Percentiles rank a stretch among this genome's conserved stretches.
phyloP scores from a whole-genome alignment of 2,888 invertebrate genomes.

The Synergus gifuensis region DNA sequence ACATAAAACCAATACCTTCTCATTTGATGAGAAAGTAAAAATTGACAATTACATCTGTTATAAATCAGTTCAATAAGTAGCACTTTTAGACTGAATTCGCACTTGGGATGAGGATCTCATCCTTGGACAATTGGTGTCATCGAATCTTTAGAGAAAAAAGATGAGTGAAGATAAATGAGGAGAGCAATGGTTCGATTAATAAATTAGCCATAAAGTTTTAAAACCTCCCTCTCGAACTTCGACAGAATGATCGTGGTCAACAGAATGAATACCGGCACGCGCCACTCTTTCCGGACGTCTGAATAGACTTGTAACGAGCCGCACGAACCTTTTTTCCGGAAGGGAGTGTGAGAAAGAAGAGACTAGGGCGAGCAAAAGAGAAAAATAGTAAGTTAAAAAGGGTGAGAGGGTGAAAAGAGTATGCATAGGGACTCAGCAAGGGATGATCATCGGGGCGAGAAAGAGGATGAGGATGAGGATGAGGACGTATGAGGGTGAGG shows the following conservation, averaged over 20 bases:
- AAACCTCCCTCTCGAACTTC: slow-evolving; percentile 57
- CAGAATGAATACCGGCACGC: slow-evolving; percentile 76
- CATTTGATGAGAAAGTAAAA: too few species aligned
- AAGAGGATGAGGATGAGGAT: slow-evolving; percentile 57
- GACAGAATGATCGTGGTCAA: slow-evolving; percentile 72
- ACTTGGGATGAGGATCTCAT: background rate
- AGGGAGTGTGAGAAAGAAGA: slow-evolving; percentile 59
- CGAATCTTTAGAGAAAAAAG: background rate
- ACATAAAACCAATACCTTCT: too few species aligned
- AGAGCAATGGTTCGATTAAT: slow-evolving; percentile 65
- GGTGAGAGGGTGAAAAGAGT: slow-evolving; percentile 61
- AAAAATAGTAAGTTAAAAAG: slow-evolving; percentile 55
- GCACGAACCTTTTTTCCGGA: slow-evolving; percentile 55
- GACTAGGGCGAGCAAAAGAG: slow-evolving; percentile 56
- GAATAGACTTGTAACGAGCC: slow-evolving; percentile 78
- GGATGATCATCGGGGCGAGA: slow-evolving; percentile 58
- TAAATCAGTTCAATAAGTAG: background rate
- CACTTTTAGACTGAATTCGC: background rate
- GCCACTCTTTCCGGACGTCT: slow-evolving; percentile 74
- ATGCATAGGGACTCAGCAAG: slow-evolving; percentile 58
- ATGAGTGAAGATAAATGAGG: background rate
- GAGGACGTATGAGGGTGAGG: slow-evolving; percentile 63
- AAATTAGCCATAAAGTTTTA: slow-evolving; percentile 72
- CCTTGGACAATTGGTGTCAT: background rate
- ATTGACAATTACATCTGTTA: background rate